Evolutionary conservation across 2,797 vertebrate genomes (phyloP), one percentile per base, ranked within the genome.

Genomic region (Vespertilio murinus): DNA sequence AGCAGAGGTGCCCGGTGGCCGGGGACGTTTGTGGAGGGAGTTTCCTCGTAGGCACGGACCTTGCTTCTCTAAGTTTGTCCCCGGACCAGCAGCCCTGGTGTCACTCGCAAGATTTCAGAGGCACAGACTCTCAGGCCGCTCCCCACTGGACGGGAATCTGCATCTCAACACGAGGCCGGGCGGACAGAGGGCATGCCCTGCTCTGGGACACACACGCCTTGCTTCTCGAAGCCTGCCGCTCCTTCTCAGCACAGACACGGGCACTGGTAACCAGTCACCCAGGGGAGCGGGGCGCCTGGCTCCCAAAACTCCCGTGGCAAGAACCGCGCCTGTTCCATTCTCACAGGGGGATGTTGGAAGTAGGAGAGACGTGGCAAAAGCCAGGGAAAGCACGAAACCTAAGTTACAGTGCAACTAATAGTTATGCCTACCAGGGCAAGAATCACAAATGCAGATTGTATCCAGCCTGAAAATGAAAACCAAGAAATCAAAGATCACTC

Each of bases 321-420:
- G 61, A 73, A 61, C 54, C 92, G 40, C 5, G 7, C 94, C 38
- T 67, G 54, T 56, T 52, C 85, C 84, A 61, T 52, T 80, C 49
- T 65, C 40, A 90, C 54, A 89, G 18, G 25, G 78, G 5, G 22
- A 25, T 54, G 5, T 81, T 52, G 28, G 52, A 91, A 94, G 81
- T 75, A 89, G 40, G 56, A 77, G 30, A 69, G 56, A 94, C 79
- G 70, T 84, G 83, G 69, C 87, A 79, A 96, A 93, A 14, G 71
- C 93, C 91, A 96, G 96, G 94, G 38, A 92, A 96, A 91, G 38
- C 18, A 30, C 13, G 86, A 84, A 30, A 73, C 75, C 47, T 80
- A 96, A 82, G 70, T 77, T 93, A 56, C 81, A 91, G 84, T 89
- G 87, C 89, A 80, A 88, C 94, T 96, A 95, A 87, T 95, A 93